Conservation (phyloP, 2,113 vertebrate species). For the Gorsachius goisagi region DNA sequence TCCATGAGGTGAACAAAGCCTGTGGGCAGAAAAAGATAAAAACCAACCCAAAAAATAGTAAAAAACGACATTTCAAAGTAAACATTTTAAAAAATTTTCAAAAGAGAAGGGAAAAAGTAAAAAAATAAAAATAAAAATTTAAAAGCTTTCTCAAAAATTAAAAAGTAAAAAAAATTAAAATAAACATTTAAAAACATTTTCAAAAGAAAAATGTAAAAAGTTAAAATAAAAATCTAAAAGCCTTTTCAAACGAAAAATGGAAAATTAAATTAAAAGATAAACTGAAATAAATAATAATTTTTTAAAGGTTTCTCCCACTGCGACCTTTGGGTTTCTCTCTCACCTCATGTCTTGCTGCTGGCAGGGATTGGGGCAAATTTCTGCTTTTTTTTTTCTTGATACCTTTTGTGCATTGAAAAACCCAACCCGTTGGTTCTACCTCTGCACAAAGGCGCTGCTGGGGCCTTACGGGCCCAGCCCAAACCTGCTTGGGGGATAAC, state of each 20-base stretch:
- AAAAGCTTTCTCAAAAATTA: no score
- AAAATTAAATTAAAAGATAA: no score
- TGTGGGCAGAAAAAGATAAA: background rate
- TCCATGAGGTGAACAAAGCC: background rate
- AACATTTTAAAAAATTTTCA: no score
- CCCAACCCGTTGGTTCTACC: background rate
- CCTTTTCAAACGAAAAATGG: no score
- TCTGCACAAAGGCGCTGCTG: background rate
- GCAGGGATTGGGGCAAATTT: background rate
- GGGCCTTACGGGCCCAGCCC: no score
- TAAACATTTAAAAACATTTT: no score
- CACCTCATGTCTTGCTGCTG: background rate
- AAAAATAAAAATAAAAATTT: no score
- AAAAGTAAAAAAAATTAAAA: no score
- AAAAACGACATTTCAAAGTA: no score
- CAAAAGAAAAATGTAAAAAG: background rate
- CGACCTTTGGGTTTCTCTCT: background rate
- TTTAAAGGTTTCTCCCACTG: background rate
- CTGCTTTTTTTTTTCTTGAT: background rate
- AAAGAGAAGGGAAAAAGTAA: no score
- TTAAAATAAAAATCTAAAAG: no score
- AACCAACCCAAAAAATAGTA: background rate
- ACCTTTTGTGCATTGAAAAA: background rate
- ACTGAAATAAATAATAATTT: no score
- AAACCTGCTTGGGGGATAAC: background rate